phyloP scores from a whole-genome alignment of 2,888 invertebrate genomes.

The Fragum whitleyi region DNA sequence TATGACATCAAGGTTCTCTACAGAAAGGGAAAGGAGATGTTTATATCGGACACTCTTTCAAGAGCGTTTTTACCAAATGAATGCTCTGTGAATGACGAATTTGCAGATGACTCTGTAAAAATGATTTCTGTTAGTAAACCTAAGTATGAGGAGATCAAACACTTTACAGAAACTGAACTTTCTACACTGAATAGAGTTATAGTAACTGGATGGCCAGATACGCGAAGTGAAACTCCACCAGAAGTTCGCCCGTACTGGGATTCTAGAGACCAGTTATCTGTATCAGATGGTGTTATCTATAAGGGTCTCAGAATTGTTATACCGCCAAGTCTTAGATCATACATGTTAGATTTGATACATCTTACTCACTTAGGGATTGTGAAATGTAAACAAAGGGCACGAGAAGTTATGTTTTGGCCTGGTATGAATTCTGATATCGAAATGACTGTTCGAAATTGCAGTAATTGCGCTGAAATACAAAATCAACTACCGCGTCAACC shows the following conservation, averaged over 20 bases:
- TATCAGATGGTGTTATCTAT: slow-evolving; percentile 53
- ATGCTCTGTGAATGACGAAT: background rate
- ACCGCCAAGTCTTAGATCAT: slow-evolving; percentile 47
- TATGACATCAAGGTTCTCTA: slow-evolving; percentile 50
- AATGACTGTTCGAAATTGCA: slow-evolving; percentile 45
- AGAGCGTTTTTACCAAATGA: slow-evolving; percentile 61
- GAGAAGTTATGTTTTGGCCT: slow-evolving; percentile 61
- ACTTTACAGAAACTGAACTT: slow-evolving; percentile 31
- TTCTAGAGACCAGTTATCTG: slow-evolving; percentile 47
- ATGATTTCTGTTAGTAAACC: slow-evolving; percentile 37
- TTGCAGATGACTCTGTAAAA: background rate
- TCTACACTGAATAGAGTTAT: slow-evolving; percentile 28
- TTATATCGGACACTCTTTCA: slow-evolving; percentile 55
- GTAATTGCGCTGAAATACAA: slow-evolving; percentile 53
- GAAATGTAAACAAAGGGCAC: slow-evolving; percentile 57
- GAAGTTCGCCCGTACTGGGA: slow-evolving; percentile 51
- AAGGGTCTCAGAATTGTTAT: slow-evolving; percentile 56
- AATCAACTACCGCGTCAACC: slow-evolving; percentile 55
- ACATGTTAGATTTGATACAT: slow-evolving; percentile 51
- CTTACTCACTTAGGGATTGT: slow-evolving; percentile 58
- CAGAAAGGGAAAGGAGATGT: slow-evolving; percentile 52
- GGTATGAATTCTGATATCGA: slow-evolving; percentile 59
- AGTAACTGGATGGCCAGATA: slow-evolving; percentile 52
- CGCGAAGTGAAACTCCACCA: slow-evolving; percentile 37
- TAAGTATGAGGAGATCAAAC: slow-evolving; percentile 37